Conservation (phyloP, 1,140 invertebrate genomes). For the Sinonovacula constricta region DNA sequence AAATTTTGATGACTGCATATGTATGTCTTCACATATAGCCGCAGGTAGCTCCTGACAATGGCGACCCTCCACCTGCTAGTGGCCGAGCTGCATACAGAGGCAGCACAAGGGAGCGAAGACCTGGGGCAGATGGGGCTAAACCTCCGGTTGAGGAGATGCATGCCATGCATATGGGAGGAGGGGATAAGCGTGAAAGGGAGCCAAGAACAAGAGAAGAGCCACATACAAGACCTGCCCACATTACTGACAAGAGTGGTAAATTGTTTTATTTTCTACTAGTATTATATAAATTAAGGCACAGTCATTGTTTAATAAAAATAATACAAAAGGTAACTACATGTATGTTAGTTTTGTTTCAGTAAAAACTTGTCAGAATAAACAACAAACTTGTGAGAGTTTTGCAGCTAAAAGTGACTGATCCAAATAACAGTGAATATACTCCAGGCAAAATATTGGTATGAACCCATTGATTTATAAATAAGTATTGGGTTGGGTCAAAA, state of each 20-base stretch:
- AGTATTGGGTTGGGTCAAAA: no score
- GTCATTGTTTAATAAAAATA: no score
- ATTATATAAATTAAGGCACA: no score
- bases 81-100: slow-evolving; percentile 65
- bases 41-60: slow-evolving; percentile 53
- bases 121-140: slow-evolving; percentile 41
- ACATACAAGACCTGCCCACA: slow-evolving; percentile 60
- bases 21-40: background rate
- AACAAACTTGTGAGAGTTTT: no score
- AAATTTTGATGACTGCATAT: background rate
- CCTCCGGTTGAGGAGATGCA: slow-evolving; percentile 57
- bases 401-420: no score
- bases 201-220: slow-evolving; percentile 43
- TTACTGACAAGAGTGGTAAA: slow-evolving; percentile 66
- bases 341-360: no score
- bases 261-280: no score
- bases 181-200: slow-evolving; percentile 40
- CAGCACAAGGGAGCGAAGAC: slow-evolving; percentile 56
- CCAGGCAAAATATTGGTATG: no score
- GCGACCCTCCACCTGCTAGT: slow-evolving; percentile 59
- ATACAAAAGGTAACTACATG: no score
- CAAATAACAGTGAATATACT: no score
- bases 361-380: no score
- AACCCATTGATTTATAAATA: no score
- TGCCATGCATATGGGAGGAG: slow-evolving; percentile 55